These are phyloP conservation scores for Valencia hispanica DNA, from an alignment of 2,797 vertebrate genomes.

Conservation along the genomic window DNA sequence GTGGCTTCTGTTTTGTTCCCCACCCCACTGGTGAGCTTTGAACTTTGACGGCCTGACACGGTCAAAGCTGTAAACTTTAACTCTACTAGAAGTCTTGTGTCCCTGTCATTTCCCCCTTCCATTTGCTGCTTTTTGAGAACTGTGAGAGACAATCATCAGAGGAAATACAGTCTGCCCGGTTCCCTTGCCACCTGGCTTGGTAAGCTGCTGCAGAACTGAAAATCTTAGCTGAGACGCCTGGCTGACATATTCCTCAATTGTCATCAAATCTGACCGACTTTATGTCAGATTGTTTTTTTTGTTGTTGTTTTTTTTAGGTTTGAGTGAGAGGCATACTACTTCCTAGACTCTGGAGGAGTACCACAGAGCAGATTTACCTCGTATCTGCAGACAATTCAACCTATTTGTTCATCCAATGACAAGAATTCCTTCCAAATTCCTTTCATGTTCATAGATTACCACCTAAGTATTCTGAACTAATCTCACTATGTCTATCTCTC, in stretches of 20 bases:
- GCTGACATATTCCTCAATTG: conserved; percentile 43
- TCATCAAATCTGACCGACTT: conserved; percentile 18
- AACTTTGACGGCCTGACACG: background rate
- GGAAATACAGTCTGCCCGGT: conserved; percentile 4
- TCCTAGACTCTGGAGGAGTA: background rate
- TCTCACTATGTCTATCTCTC: too few species aligned
- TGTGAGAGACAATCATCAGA: conserved; percentile 33
- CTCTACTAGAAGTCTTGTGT: conserved; percentile 14
- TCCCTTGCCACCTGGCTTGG: conserved; percentile 33
- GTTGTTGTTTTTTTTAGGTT: background rate
- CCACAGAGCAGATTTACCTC: background rate
- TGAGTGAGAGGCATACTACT: background rate
- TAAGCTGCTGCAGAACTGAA: conserved; percentile 21
- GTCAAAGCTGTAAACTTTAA: conserved; percentile 37
- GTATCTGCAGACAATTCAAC: background rate
- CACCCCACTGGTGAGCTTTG: conserved; percentile 2
- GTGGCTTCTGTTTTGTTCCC: conserved; percentile 12
- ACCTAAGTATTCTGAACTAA: background rate
- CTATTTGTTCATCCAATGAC: background rate
- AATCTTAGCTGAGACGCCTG: conserved; percentile 32
- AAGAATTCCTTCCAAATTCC: background rate
- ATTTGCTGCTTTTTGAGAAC: conserved; percentile 14
- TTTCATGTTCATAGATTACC: background rate
- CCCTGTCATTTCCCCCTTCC: background rate
- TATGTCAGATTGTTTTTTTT: background rate